phyloP scores from a whole-genome alignment of 2,797 vertebrate species.

The Enteromius treurensis region DNA sequence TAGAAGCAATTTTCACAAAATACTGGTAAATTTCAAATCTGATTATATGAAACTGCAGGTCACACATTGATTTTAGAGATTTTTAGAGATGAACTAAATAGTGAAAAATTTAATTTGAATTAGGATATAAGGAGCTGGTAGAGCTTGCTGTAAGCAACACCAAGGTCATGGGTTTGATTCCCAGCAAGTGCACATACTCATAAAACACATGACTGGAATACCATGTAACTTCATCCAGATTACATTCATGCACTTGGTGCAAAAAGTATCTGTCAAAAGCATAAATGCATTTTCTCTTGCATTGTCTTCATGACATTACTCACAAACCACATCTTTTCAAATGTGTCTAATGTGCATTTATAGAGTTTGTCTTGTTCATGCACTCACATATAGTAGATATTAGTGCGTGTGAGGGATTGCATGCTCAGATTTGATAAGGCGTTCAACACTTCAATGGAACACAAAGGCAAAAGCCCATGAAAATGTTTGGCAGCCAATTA shows the following conservation, averaged over 20 bases:
- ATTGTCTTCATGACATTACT: neutral
- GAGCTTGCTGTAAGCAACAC: neutral
- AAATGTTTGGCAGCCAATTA: slow-evolving; percentile 49
- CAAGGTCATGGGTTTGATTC: neutral
- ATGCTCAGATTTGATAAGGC: slow-evolving; percentile 11
- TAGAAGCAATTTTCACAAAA: neutral
- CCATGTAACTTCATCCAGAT: neutral
- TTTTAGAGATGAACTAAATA: neutral
- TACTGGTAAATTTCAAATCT: neutral
- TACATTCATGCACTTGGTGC: neutral
- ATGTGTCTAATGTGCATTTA: neutral
- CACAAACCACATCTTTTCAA: neutral
- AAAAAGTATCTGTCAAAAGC: neutral
- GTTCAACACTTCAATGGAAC: slow-evolving; percentile 35
- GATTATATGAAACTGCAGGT: neutral
- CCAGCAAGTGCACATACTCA: neutral
- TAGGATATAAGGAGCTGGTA: neutral
- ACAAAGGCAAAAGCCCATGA: slow-evolving; percentile 40
- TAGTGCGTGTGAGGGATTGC: neutral
- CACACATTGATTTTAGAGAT: neutral
- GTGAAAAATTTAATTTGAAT: neutral
- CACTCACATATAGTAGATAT: neutral
- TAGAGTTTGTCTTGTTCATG: neutral
- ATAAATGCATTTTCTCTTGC: slow-evolving; percentile 10
- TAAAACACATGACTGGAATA: neutral